phyloP scores from a whole-genome alignment of 2,888 invertebrate genomes.

The Syrphus vitripennis region DNA sequence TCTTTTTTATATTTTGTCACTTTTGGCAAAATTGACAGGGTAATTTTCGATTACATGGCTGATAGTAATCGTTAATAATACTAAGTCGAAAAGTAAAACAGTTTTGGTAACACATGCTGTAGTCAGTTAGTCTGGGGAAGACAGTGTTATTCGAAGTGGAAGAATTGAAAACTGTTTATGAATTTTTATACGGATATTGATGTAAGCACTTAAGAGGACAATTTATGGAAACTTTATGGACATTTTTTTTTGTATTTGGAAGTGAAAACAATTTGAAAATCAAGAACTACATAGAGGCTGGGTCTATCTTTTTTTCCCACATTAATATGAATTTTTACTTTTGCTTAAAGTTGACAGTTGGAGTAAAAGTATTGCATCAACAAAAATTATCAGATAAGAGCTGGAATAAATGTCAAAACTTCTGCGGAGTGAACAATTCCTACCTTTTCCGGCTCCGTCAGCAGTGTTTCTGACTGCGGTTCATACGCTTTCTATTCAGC shows the following conservation, averaged over 20 bases:
- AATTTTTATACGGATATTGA: slow-evolving; percentile 6
- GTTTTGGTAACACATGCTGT: slow-evolving; percentile 42
- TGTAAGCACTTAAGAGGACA: not conserved
- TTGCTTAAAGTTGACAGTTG: too few relatives aligned
- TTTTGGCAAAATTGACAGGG: slow-evolving; percentile 49
- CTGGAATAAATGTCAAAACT: too few relatives aligned
- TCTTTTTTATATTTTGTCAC: slow-evolving; percentile 23
- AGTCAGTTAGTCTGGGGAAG: slow-evolving; percentile 12
- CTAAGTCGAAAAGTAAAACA: not conserved
- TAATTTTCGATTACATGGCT: slow-evolving; percentile 58
- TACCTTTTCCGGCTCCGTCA: too few relatives aligned
- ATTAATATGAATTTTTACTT: too few relatives aligned
- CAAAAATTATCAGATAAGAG: too few relatives aligned
- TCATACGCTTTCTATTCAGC: too few relatives aligned
- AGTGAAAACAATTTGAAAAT: too few relatives aligned
- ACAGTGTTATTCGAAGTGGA: not conserved
- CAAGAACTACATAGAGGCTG: too few relatives aligned
- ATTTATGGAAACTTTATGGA: not conserved
- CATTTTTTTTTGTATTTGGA: not conserved
- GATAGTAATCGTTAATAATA: not conserved
- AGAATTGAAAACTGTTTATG: not conserved
- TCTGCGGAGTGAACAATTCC: too few relatives aligned
- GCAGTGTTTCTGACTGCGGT: too few relatives aligned
- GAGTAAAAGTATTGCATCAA: too few relatives aligned
- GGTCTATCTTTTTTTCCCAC: too few relatives aligned